Base-by-base conservation (phyloP, 2,888 invertebrate genomes). In the Galeruca laticollis region DNA sequence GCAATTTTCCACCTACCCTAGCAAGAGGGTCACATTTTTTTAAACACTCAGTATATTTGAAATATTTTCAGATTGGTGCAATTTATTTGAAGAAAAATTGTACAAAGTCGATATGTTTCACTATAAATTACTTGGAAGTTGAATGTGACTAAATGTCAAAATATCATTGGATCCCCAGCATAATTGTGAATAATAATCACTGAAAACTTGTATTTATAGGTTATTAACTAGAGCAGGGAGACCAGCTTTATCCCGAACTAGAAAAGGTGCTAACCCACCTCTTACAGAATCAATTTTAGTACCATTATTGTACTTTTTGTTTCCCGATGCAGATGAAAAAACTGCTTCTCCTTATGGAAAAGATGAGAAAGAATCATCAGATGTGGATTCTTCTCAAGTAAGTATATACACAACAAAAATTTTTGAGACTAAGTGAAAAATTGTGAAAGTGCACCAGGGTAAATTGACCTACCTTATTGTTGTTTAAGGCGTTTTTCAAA, bases 261-360 rank as follows among this genome's bases (percentile, higher is more conserved):
- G 74, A 68, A 84, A 84, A 73, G 86, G 90, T n/a, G 33, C 26
- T 4, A 90, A 92, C 68, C 94, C 94, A 0, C 95, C 96, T 0
- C 90, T 97, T 79, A 87, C 92, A 13, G 92, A 92, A 79, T 92
- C 92, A 35, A 87, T 93, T 73, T 85, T 97, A 43, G 90, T 92
- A 83, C 90, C 93, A 51, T 89, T 97, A 76, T 83, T 97, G 60
- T 92, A 93, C 82, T 96, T 92, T 84, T 86, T 97, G 26, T 97
- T 97, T 83, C 97, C 97, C 63, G 96, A 97, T 88, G 94, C 95
- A 67, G 91, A 93, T 75, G 89, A 90, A 68, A 88, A 90, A 70
- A 84, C 88, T 69, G 87, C 84, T 57, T 88, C 86, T 82, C 87
- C 87, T 2, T 91, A 91, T 80, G 84, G 86, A 51, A 82, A 85